Evolutionary conservation across 2,113 vertebrate species (phyloP), one percentile per base, ranked within the genome.

Genomic region (Phalacrocorax carbo): DNA sequence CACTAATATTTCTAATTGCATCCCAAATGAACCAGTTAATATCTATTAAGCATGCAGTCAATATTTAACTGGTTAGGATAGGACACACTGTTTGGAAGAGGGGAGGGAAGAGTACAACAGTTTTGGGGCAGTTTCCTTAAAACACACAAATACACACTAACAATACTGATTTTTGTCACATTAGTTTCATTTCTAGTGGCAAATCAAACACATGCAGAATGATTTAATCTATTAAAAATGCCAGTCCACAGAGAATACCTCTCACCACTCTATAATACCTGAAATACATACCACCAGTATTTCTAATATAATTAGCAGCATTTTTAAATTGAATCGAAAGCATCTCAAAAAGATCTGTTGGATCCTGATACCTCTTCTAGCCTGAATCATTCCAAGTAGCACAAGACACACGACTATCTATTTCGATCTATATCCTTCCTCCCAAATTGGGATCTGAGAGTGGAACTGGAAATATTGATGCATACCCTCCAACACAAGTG

Each of bases 1-100:
- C 19, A 76, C 73, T 93, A 95, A 91, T 94, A 97, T 80, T 90
- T 91, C 66, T 95, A 95, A 94, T 57, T 66, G 49, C 22, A 93
- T 80, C 83, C 81, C 77, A 82, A 94, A 95, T 77, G 88, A 86
- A 36, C 38, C 89, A 73, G 70, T 38, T 90, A 90, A 69, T 93
- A 94, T 34, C 70, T 90, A 94, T 94, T 96, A 94, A 82, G 42
- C 32, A 76, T 7, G 9, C 46, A 80, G 44, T 49, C 61, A 84
- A 49, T 70, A 93, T 72, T 87, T 89, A 76, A 91, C 65, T 54
- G 52, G 36, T 57, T 68, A 85, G 61, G n/a, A 68, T 0, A 66
- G 36, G 44, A 46, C 18, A 48, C 14, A 44, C 14, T 26, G 15
- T 49, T 38, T 19, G 26, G 23, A 69, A 22, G 3, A 72, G 7